Base-by-base conservation (phyloP, 1,140 invertebrate species). In the Drosophila burlai region DNA sequence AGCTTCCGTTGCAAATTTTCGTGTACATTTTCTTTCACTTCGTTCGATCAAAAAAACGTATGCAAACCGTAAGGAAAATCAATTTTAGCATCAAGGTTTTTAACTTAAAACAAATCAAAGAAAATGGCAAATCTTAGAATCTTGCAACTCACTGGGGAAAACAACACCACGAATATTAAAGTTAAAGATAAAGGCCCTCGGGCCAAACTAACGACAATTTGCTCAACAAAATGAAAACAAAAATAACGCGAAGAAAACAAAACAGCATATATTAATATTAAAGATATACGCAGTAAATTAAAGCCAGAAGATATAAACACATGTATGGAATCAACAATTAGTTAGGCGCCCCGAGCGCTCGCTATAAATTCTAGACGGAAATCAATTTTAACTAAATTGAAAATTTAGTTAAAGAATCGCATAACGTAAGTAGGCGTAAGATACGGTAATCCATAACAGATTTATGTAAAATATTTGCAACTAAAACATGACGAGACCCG, bases 141-240 rank as follows among this genome's bases (percentile, higher is more conserved):
- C 76, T 91, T 90, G 86, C 82, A 91, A 86, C 65, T 92, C 91
- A 92, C 91, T 92, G 91, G 91, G 81, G 91, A 92, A 92, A 92
- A 92, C 91, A 92, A 92, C 91, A 92, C 91, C 91, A 92, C 91
- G 77, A 91, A 80, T 71, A 89, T 74, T 74, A 87, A 80, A 68
- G 71, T 90, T 90, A 89, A 78, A 91, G 73, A 68, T 72, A 82
- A 83, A 29, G 4, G 75, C 21, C 67, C 38, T 71, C 58, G 69
- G 68, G 68, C 54, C 79, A 90, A 83, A 76, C 64, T 66, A 84
- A 85, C 50, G 50, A 79, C 80, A 83, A 91, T 73, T 83, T 91
- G 89, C 74, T 83, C 80, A 83, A 78, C 54, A 65, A 54, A 38
- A 58, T 66, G 59, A 21, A 55, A 50, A 71, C 26, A 58, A 68